Base-by-base conservation (phyloP, 2,113 vertebrate species). In the Elachura formosa region DNA sequence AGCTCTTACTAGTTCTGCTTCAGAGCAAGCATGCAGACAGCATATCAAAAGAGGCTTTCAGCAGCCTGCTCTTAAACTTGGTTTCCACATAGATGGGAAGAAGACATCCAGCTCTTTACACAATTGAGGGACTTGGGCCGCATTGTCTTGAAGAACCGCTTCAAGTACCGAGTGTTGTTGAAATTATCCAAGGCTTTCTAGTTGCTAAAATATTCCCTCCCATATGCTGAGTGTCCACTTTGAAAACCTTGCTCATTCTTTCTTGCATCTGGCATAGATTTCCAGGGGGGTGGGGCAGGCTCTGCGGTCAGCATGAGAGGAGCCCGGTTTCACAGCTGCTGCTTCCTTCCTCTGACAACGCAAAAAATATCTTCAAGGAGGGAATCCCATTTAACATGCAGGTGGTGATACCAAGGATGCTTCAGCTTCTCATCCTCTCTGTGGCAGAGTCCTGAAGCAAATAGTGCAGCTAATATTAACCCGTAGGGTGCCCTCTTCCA, bases 201-300 rank as follows among this genome's bases (percentile, higher is more conserved):
- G 48, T 12, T 34, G 33, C 62, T 80, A 90, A 90, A 93, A 59
- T 28, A 64, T 76, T 90, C 79, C 83, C 52, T 84, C 64, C 83
- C 81, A 94, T 96, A 20, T 95, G 87, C 93, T 87, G 84, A 96
- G 81, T 80, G 52, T 96, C 86, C 95, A 48, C 86, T 95, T 97
- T 96, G 95, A 91, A 97, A 97, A 95, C 87, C 84, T 93, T 89
- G 78, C 49, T 85, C 76, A 87, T 93, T 96, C 92, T 97, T 97
- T 67, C n/a, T 84, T 69, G 90, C 97, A 97, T 97, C 96, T 98
- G 97, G 97, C 95, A 97, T 94, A 93, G 95, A 98, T 98, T 97
- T 97, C 54, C 69, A 91, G 87, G 83, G 93, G 94, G 93, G 90
- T 93, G 90, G 94, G 84, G 86, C 7, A 3, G 64, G 87, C 94